Base-by-base conservation (phyloP, 2,113 vertebrate genomes). In the Aegypius monachus region DNA sequence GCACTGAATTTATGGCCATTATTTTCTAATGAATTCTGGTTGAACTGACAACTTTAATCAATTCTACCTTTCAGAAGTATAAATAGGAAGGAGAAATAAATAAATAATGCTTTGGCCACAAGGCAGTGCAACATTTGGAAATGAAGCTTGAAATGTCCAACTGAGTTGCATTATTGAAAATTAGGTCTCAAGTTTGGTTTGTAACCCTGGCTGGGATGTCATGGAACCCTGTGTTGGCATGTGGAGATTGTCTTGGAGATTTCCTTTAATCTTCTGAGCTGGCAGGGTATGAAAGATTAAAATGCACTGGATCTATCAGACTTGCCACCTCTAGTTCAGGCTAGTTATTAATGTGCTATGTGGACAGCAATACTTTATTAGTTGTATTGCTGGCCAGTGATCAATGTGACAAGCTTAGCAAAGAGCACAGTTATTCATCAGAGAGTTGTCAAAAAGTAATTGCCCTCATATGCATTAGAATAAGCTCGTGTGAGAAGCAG, bases 371-470 rank as follows among this genome's bases (percentile, higher is more conserved):
- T 94, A 80, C 68, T 96, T 96, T 94, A 97, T 97, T 97, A 98
- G 98, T 97, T 97, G 92, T 94, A 91, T 91, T 94, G 94, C 91
- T 92, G 96, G 95, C 85, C 73, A 94, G 88, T 88, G 83, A 94
- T 97, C 97, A 96, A 94, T 94, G 93, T 97, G 97, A 97, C 97
- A 97, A 97, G 93, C 97, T 96, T 95, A 96, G 94, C 93, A 97
- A 97, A 97, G 88, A 97, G 97, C 78, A 82, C 23, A 58, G 90
- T 93, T 93, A 97, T 97, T 97, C 88, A 96, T 96, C 96, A 95
- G 93, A 88, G 96, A 88, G 79, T 95, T 97, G 97, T 96, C 96
- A 95, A 34, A 42, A 52, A 42, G 90, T 97, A 97, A 98, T 97
- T 97, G 94, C 78, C 88, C 89, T 97, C 94, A 96, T 97, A 87